Base-by-base conservation (phyloP, 2,888 invertebrate genomes). In the Empis stercorea region DNA sequence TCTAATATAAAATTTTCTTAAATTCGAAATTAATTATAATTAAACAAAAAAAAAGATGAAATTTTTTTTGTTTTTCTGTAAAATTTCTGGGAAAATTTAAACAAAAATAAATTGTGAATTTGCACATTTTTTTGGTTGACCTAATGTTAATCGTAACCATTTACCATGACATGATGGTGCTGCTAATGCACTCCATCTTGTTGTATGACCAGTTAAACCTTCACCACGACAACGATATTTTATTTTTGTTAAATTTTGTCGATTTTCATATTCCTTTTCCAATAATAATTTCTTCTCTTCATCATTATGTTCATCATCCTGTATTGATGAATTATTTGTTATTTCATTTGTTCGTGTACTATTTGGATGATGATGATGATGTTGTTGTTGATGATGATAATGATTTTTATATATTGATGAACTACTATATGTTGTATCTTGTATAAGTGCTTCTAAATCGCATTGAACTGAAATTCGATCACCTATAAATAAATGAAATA, bases 131-230 rank as follows among this genome's bases (percentile, higher is more conserved):
- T 66, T 66, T 47, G 66, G 67, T 54, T 66, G 60, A 1, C 65
- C 67, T 1, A 73, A 62, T 51, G 71, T 71, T 47, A 74, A 63
- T 43, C 88, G 78, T 42, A 84, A 70, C 91, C 91, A 92, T 64
- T 88, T 87, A 36, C 91, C 92, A 60, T 87, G 87, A 67, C 92
- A 92, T 59, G 87, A 85, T 1, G 85, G 84, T n/a, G 83, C 83
- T 42, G 86, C 81, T 30, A 91, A 74, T 32, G 88, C 87, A 57
- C 84, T 84, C 82, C 86, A 92, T 48, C 87, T 75, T 11, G 89
- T 89, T 51, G 80, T 74, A 48, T 81, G 76, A 1, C 80, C 80
- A 30, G 79, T 73, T 3, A 84, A 81, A 0, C 92, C 91, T 64
- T 91, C 89, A 1, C 92, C 92, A 52, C 83, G 81, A 72, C 92